Evolutionary conservation across 2,797 vertebrate species (phyloP).

Genomic region (Argentina silus): DNA sequence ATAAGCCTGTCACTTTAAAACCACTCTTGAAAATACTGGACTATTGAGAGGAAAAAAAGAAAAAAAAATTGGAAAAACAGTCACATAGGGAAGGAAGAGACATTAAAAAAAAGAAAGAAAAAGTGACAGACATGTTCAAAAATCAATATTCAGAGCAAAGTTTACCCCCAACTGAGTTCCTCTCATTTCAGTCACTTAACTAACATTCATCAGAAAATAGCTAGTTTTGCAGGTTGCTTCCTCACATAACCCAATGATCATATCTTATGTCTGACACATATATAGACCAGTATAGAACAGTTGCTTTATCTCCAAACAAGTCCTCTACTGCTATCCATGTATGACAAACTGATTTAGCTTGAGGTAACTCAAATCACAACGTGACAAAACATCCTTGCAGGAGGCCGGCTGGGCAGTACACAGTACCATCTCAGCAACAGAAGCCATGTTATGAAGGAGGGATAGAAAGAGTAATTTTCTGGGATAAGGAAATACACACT

Average conservation of each 20-base stretch:
- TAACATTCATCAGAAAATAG: constrained; percentile 39
- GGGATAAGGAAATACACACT: neutral
- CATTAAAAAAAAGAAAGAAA: constrained; percentile 13
- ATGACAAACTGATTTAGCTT: constrained; percentile 35
- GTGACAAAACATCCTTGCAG: constrained; percentile 19
- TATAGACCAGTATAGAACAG: constrained; percentile 12
- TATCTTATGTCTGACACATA: constrained; percentile 26
- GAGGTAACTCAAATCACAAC: constrained; percentile 19
- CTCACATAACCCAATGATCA: constrained; percentile 16
- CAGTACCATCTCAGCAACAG: constrained; percentile 69
- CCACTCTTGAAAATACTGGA: constrained; percentile 66
- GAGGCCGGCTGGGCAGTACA: constrained; percentile 68
- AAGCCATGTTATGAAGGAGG: constrained; percentile 7
- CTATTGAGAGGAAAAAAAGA: constrained; percentile 42
- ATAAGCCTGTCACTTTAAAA: constrained; percentile 63
- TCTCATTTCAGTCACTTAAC: constrained; percentile 36
- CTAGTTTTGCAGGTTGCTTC: constrained; percentile 37
- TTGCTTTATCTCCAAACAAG: constrained; percentile 19
- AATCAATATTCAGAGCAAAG: constrained; percentile 27
- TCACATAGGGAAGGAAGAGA: constrained; percentile 20
- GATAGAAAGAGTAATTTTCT: neutral
- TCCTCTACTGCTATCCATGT: neutral
- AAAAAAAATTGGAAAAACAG: constrained; percentile 5
- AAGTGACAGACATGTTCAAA: constrained; percentile 19
- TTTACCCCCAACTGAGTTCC: constrained; percentile 27